phyloP scores from a whole-genome alignment of 2,888 invertebrate species.

The Sipha maydis region DNA sequence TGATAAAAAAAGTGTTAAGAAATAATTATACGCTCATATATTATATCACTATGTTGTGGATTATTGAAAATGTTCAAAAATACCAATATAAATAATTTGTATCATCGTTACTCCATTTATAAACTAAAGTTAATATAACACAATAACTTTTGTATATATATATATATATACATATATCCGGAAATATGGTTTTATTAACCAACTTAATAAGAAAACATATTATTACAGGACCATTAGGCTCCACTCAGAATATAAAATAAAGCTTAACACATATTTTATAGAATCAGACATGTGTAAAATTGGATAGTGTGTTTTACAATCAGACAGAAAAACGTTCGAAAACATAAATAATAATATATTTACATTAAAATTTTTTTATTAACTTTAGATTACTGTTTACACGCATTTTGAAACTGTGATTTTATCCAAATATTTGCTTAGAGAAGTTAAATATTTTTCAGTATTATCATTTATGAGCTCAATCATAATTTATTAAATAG shows the following conservation, averaged over 20 bases:
- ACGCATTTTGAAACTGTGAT: background rate
- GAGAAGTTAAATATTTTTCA: background rate
- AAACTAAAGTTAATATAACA: no score
- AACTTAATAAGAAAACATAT: background rate
- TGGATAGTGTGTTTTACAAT: background rate
- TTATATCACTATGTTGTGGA: no score
- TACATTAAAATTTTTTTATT: no score
- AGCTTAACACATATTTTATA: background rate
- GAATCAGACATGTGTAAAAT: slow-evolving; percentile 27
- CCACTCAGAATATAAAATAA: background rate
- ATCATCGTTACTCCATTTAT: no score
- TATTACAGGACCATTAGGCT: background rate
- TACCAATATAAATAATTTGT: no score
- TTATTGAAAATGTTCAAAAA: no score
- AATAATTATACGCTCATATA: no score
- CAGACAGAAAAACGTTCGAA: background rate
- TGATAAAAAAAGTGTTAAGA: no score
- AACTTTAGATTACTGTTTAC: background rate
- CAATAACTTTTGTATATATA: no score
- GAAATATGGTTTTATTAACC: background rate
- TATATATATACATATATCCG: background rate
- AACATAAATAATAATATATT: slow-evolving; percentile 6
- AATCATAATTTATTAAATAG: no score
- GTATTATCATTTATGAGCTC: background rate
- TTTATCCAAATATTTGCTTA: background rate